Percentiles rank a stretch among this genome's conserved stretches.
These are phyloP conservation scores for Drosophila ogumai DNA, from an alignment of 1,140 invertebrate species.

Conservation along the genomic window DNA sequence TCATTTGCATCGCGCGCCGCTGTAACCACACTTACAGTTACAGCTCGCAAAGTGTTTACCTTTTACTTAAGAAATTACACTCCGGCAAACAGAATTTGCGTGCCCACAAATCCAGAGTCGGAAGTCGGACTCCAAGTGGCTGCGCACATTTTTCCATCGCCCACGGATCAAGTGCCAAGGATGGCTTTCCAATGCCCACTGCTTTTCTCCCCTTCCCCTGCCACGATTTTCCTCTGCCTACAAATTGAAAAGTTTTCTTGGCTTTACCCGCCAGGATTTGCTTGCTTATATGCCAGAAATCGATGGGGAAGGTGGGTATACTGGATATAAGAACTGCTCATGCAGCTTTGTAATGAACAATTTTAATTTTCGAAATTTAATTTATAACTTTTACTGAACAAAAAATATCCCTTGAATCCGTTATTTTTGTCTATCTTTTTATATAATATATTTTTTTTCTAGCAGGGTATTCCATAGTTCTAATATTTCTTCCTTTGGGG, in stretches of 20 bases:
- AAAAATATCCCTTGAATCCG: too few relatives aligned
- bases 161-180: conserved; percentile 63
- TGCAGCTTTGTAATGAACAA: neutral
- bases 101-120: conserved; percentile 44
- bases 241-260: conserved; percentile 79
- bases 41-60: conserved; percentile 80
- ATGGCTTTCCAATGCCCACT: conserved; percentile 35
- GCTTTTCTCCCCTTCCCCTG: conserved; percentile 1
- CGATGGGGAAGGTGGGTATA: neutral
- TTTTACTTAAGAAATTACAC: conserved; percentile 85
- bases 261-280: conserved; percentile 42
- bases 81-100: conserved; percentile 81
- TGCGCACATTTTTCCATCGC: conserved; percentile 63
- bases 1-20: conserved; percentile 68
- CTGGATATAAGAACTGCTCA: neutral
- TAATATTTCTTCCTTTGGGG: neutral
- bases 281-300: conserved; percentile 8
- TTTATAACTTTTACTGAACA: too few relatives aligned
- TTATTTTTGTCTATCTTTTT: neutral
- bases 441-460: neutral
- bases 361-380: too few relatives aligned
- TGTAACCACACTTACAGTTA: conserved; percentile 63
- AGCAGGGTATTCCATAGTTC: neutral
- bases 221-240: conserved; percentile 36
- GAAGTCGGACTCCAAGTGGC: conserved; percentile 73